Base-by-base conservation (phyloP, 2,888 invertebrate species). In the Hemicrepidius hirtus region DNA sequence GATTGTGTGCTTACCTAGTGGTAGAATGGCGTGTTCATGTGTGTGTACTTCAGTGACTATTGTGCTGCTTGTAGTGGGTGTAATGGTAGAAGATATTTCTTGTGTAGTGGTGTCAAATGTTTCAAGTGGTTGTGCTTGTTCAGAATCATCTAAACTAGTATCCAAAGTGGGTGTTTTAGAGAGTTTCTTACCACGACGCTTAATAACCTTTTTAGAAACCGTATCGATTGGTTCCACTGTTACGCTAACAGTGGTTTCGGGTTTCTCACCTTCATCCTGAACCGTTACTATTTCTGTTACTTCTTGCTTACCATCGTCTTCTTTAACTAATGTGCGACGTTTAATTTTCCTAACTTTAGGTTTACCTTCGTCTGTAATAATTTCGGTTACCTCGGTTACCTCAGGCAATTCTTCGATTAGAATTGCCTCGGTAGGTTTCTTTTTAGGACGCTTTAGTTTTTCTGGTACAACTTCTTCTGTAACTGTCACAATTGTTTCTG, bases 261-360 rank as follows among this genome's bases (percentile, higher is more conserved):
- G 88, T 69, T 86, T 82, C 65, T 84, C 81, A 13, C 85, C 86
- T 70, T 87, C 87, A 78, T 44, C 60, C 9, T 62, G 21, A 5
- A 37, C 18, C 5, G 87, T 87, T 59, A 85, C 81, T 62, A 88
- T 87, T 84, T 87, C 85, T 0, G 87, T 88, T 3, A 85, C 77
- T 76, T 87, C 87, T 64, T 68, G 20, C 46, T 86, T 83, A 77
- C 24, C 50, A 65, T 83, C 81, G 49, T 76, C 78, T 75, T 76
- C 68, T 82, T 68, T 80, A 59, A 76, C 78, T 44, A 77, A 71
- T 32, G 68, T 65, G n/a, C 68, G 64, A 46, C 69, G 68, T 71
- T 71, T 79, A 73, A 50, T 80, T 16, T 71, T 64, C 67, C 80
- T 80, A 49, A 73, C 81, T 63, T 75, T 80, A 72, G 65, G 41